These are phyloP conservation scores for Actinia equina DNA, from an alignment of 64 coral and sea anemone genomes.

Conservation along the genomic window DNA sequence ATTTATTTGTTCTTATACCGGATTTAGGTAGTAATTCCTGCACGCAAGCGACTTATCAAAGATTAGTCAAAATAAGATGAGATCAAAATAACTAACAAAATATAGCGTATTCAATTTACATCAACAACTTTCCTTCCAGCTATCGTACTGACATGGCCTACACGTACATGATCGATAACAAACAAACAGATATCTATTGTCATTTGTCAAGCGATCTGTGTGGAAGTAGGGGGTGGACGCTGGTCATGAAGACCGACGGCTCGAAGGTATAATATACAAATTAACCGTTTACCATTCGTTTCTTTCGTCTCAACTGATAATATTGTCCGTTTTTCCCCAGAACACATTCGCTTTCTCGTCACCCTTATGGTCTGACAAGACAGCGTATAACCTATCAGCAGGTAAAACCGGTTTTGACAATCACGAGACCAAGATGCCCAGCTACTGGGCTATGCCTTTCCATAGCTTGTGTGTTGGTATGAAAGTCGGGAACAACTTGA, in stretches of 20 bases:
- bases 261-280: not conserved
- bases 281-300: too few species aligned
- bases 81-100: too few species aligned
- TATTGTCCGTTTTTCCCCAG: too few species aligned
- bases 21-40: too few species aligned
- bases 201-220: not conserved
- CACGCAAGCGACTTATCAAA: too few species aligned
- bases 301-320: too few species aligned
- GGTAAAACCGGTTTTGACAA: not conserved
- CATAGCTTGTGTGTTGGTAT: not conserved
- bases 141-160: not conserved
- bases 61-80: too few species aligned
- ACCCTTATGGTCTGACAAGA: not conserved
- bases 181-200: constrained; percentile 2
- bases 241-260: not conserved
- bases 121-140: not conserved
- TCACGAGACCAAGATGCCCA: not conserved
- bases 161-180: too few species aligned
- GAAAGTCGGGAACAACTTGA: not conserved
- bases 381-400: not conserved
- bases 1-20: too few species aligned
- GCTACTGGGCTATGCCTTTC: not conserved
- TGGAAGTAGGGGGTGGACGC: not conserved
- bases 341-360: too few species aligned
- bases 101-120: too few species aligned